phyloP scores from a whole-genome alignment of 2,888 invertebrate species.

The Schizotus pectinicornis region DNA sequence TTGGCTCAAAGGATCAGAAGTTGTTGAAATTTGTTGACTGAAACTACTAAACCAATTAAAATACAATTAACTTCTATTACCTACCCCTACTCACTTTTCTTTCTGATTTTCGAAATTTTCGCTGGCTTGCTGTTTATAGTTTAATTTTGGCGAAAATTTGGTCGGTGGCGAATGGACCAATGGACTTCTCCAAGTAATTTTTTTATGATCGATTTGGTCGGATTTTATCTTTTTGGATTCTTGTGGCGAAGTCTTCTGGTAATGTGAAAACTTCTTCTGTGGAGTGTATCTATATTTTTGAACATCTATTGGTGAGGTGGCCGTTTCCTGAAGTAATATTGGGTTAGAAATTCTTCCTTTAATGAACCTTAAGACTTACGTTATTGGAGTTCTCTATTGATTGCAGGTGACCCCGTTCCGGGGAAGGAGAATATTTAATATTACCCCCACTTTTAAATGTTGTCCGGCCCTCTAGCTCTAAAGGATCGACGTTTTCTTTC shows the following conservation, averaged over 20 bases:
- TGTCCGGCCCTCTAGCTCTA: too few species aligned
- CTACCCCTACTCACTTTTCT: too few species aligned
- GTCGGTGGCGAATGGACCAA: slow-evolving; percentile 45
- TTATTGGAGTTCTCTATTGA: too few species aligned
- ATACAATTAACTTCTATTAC: too few species aligned
- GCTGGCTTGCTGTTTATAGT: slow-evolving; percentile 3
- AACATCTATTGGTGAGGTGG: not conserved
- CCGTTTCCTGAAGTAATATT: too few species aligned
- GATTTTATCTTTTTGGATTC: slow-evolving; percentile 1
- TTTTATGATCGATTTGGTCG: slow-evolving; percentile 5
- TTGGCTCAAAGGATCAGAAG: not conserved
- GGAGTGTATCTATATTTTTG: slow-evolving; percentile 3
- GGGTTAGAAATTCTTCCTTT: too few species aligned
- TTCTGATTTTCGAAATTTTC: not conserved
- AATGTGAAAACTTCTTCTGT: slow-evolving; percentile 1
- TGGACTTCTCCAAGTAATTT: slow-evolving; percentile 51
- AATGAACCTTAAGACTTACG: too few species aligned
- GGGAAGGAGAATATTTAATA: too few species aligned
- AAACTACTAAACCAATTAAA: not conserved
- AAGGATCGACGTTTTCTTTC: too few species aligned
- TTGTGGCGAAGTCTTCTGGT: not conserved
- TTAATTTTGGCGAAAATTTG: slow-evolving; percentile 45
- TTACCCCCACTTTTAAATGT: too few species aligned
- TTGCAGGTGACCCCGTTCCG: too few species aligned
- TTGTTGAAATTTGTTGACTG: not conserved